A percentile compares a stretch with the other conserved stretches of the same genome.
Conservation (phyloP, 2,797 vertebrate species). For the Phoxinus dragarum region DNA sequence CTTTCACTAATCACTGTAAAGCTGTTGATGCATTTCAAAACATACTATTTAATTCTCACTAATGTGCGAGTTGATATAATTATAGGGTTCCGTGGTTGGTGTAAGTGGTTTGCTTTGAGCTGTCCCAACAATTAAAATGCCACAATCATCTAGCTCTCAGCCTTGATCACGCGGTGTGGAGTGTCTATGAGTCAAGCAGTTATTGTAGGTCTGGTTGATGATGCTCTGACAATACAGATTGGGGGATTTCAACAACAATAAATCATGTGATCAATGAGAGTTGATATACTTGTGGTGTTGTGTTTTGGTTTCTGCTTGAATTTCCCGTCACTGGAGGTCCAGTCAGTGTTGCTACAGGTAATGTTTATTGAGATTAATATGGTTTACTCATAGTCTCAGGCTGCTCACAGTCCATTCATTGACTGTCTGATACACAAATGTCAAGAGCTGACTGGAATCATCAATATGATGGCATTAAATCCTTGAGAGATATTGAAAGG, state of each 20-base stretch:
- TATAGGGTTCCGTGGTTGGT: constrained; percentile 22
- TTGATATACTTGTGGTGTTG: not conserved
- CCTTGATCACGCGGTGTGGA: not conserved
- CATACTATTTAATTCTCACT: constrained; percentile 31
- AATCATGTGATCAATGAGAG: not conserved
- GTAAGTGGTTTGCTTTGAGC: constrained; percentile 37
- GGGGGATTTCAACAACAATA: not conserved
- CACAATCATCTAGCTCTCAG: constrained; percentile 10
- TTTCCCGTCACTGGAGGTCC: constrained; percentile 13
- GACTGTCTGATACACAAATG: not conserved
- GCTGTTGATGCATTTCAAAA: constrained; percentile 41
- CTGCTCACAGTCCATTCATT: not conserved
- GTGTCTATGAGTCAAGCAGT: not conserved
- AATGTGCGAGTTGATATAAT: constrained; percentile 35
- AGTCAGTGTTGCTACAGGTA: constrained; percentile 20
- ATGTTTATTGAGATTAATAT: constrained; percentile 28
- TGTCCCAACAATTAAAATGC: constrained; percentile 34
- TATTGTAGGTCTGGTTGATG: not conserved
- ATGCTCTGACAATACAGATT: constrained; percentile 17
- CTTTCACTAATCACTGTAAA: constrained; percentile 38
- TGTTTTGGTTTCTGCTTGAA: not conserved
- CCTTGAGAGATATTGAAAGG: not conserved
- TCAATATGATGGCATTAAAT: not conserved
- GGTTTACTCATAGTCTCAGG: constrained; percentile 41
- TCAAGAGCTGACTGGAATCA: not conserved